A percentile compares a stretch with the other conserved stretches of the same genome.
Conservation (phyloP, 2,888 invertebrate genomes). For the Oligia strigilis region DNA sequence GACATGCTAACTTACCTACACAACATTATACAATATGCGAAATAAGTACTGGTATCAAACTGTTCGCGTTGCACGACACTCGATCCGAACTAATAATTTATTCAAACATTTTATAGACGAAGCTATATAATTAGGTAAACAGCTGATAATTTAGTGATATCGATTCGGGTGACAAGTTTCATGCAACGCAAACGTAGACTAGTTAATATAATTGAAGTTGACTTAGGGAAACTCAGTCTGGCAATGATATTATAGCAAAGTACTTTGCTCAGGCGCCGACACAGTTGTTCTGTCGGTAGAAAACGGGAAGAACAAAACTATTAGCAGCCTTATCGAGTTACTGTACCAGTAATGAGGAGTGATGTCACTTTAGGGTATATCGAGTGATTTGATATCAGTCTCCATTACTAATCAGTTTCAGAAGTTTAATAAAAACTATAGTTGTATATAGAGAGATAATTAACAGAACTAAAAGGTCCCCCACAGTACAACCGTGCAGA, state of each 20-base stretch:
- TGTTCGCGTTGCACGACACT: constrained; percentile 63
- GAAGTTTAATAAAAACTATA: constrained; percentile 30
- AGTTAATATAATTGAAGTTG: constrained; percentile 70
- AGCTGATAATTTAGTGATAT: constrained; percentile 31
- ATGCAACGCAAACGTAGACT: constrained; percentile 72
- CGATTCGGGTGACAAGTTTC: constrained; percentile 36
- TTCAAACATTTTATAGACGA: constrained; percentile 27
- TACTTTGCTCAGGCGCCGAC: constrained; percentile 48
- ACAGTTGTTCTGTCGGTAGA: constrained; percentile 27
- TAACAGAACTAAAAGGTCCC: constrained; percentile 19
- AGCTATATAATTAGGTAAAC: constrained; percentile 18
- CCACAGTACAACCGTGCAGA: constrained; percentile 31
- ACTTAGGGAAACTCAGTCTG: constrained; percentile 80
- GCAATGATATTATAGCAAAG: constrained; percentile 68
- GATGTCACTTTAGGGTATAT: background rate
- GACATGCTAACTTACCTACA: constrained; percentile 80
- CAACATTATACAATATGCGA: constrained; percentile 76
- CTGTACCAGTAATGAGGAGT: constrained; percentile 34
- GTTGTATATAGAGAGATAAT: constrained; percentile 29
- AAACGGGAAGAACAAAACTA: constrained; percentile 31
- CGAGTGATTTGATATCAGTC: constrained; percentile 1
- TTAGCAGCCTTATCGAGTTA: constrained; percentile 55
- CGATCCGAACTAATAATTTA: constrained; percentile 48
- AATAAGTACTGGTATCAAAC: constrained; percentile 75
- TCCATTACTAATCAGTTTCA: constrained; percentile 26